Evolutionary conservation across 2,888 invertebrate species (phyloP).

Genomic region (Eupithecia abbreviata): DNA sequence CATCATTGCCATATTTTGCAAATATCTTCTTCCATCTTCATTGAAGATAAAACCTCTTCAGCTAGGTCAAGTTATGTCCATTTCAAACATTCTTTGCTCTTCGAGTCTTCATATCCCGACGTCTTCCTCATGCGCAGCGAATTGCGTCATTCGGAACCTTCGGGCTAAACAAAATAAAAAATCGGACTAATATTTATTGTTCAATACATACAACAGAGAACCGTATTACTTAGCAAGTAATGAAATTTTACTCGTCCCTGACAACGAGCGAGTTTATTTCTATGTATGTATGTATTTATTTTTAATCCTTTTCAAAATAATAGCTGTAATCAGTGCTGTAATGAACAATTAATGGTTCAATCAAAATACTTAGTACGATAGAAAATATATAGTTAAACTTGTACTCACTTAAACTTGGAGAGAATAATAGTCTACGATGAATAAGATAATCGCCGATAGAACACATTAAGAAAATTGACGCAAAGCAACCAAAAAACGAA

Average conservation of each 20-base stretch:
- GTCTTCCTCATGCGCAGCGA: not conserved
- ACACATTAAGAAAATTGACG: too few relatives aligned
- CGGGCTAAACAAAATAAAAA: not conserved
- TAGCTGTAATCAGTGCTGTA: too few relatives aligned
- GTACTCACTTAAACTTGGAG: not conserved
- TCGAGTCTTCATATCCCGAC: not conserved
- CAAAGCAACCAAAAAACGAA: too few relatives aligned
- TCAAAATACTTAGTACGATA: not conserved
- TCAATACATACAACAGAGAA: too few relatives aligned
- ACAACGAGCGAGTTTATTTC: too few relatives aligned
- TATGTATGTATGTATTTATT: too few relatives aligned
- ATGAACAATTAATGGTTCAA: not conserved
- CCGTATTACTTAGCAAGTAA: too few relatives aligned
- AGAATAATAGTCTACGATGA: not conserved
- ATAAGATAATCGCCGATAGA: not conserved
- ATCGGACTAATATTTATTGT: not conserved
- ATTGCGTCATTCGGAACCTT: constrained; percentile 2
- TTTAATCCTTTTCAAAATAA: too few relatives aligned
- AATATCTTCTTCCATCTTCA: not conserved
- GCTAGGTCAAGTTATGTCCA: not conserved
- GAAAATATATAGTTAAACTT: not conserved
- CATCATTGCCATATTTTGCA: not conserved
- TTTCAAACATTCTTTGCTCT: not conserved
- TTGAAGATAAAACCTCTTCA: not conserved
- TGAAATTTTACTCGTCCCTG: too few relatives aligned